Percentiles rank a stretch among this genome's conserved stretches.
These are phyloP conservation scores for Sarcophaga rosellei DNA, from an alignment of 2,888 invertebrate genomes.

Conservation along the genomic window DNA sequence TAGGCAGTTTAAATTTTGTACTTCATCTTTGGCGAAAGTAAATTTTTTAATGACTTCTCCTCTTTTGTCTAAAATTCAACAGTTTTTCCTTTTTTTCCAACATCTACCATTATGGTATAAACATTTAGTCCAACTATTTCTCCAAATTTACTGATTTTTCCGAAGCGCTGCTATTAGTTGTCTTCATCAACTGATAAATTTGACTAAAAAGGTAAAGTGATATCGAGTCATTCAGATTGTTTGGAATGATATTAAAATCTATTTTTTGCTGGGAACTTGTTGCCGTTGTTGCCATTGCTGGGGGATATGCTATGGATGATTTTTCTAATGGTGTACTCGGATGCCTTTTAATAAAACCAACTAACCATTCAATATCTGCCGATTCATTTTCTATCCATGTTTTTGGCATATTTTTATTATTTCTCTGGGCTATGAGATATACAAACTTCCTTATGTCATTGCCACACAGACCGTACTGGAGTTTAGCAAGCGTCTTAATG, in stretches of 20 bases:
- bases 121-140: constrained; percentile 1
- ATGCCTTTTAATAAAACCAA: constrained; percentile 48
- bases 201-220: constrained; percentile 53
- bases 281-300: not conserved
- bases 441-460: constrained; percentile 58
- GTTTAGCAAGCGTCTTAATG: constrained; percentile 54
- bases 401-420: constrained; percentile 50
- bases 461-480: constrained; percentile 45
- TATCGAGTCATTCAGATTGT: constrained; percentile 52
- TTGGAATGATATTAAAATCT: constrained; percentile 49
- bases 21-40: constrained; percentile 6
- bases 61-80: not conserved
- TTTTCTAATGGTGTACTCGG: constrained; percentile 33
- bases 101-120: not conserved
- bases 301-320: not conserved
- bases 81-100: not conserved
- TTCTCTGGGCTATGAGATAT: constrained; percentile 57
- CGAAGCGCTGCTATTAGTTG: constrained; percentile 1
- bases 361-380: constrained; percentile 49
- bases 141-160: not conserved
- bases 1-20: constrained; percentile 14
- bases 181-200: constrained; percentile 61
- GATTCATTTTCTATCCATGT: constrained; percentile 43
- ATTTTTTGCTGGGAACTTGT: constrained; percentile 19
- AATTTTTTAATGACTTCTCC: not conserved